Percentiles rank a stretch among this genome's conserved stretches.
These are phyloP conservation scores for Acrossocheilus fasciatus DNA, from an alignment of 2,797 vertebrate species.

Conservation along the genomic window DNA sequence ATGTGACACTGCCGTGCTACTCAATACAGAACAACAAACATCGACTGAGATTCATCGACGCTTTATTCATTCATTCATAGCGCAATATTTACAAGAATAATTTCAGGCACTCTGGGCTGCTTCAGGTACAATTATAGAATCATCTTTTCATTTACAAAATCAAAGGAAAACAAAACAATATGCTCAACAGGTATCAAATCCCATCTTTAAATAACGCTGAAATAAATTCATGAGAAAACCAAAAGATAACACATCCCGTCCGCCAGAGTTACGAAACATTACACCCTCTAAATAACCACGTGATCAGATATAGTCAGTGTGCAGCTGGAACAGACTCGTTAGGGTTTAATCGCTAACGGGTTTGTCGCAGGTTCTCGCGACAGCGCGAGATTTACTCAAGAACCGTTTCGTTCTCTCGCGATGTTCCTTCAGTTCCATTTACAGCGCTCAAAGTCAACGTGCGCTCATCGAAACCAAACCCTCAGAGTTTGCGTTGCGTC, in stretches of 20 bases:
- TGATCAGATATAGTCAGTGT: background rate
- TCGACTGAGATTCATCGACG: constrained; percentile 55
- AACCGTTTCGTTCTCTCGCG: background rate
- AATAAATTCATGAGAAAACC: constrained; percentile 67
- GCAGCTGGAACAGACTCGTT: background rate
- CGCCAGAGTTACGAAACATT: constrained; percentile 68
- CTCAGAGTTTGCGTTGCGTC: too few relatives aligned
- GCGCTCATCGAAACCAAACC: background rate
- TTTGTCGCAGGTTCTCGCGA: background rate
- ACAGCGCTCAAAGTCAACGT: background rate
- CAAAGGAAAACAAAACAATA: constrained; percentile 62
- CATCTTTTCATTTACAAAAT: constrained; percentile 71
- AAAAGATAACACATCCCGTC: constrained; percentile 55
- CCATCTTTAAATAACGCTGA: constrained; percentile 73
- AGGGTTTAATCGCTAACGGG: background rate
- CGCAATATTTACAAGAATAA: constrained; percentile 80
- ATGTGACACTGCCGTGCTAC: too few relatives aligned
- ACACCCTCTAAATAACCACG: too few relatives aligned
- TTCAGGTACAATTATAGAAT: constrained; percentile 71
- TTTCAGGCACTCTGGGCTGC: constrained; percentile 84
- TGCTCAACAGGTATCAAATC: constrained; percentile 73
- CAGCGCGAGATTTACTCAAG: background rate
- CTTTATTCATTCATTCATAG: constrained; percentile 69
- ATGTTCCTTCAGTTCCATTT: background rate
- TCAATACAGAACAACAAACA: constrained; percentile 35